Conservation (phyloP, 1,140 invertebrate genomes). For the Acromyrmex charruanus region DNA sequence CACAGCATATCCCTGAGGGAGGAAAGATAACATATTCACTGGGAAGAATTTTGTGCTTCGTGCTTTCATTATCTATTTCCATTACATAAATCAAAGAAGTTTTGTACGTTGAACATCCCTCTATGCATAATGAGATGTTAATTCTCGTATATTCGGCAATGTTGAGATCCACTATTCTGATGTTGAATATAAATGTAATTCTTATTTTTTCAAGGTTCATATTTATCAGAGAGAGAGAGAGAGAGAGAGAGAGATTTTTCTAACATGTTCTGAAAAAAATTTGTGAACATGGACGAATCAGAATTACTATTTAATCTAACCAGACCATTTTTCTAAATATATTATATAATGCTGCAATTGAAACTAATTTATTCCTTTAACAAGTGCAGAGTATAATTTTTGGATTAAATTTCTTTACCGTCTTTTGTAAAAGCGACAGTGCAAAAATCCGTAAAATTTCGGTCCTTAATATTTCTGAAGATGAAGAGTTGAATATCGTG, state of each 20-base stretch:
- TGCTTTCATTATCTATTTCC: constrained; percentile 28
- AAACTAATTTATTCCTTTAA: not conserved
- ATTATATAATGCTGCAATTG: not conserved
- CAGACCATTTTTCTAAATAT: not conserved
- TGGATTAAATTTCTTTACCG: not conserved
- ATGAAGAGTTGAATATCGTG: not conserved
- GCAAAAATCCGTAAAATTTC: not conserved
- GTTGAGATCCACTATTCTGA: not conserved
- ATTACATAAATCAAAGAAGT: constrained; percentile 25
- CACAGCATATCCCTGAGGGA: not conserved
- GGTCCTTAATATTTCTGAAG: no score
- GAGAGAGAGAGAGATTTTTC: no score
- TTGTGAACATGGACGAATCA: no score
- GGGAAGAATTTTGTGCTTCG: constrained; percentile 7
- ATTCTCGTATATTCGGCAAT: not conserved
- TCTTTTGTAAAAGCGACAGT: not conserved
- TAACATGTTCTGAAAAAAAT: no score
- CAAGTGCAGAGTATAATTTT: not conserved
- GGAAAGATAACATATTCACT: constrained; percentile 3
- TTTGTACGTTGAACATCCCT: not conserved
- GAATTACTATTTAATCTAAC: no score
- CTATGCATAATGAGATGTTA: constrained; percentile 32
- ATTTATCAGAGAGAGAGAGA: not conserved
- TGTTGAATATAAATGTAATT: not conserved
- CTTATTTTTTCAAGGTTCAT: not conserved